Conservation (phyloP, 2,888 invertebrate genomes). For the Phrixothrix hirtus region DNA sequence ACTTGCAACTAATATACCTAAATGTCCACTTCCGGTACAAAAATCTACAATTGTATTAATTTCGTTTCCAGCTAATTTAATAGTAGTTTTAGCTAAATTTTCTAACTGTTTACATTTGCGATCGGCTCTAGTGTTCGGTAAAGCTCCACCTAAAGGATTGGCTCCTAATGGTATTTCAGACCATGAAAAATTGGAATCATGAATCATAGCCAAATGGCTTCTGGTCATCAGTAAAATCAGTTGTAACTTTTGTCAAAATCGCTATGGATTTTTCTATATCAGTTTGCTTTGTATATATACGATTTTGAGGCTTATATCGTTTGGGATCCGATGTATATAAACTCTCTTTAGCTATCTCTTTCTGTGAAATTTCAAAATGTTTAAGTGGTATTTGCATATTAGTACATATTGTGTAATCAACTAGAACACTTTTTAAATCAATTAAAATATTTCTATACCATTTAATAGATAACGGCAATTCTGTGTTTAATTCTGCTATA, state of each 20-base stretch:
- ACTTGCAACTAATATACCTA: slow-evolving; percentile 84
- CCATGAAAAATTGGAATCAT: slow-evolving; percentile 67
- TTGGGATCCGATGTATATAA: slow-evolving; percentile 79
- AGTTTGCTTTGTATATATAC: slow-evolving; percentile 74
- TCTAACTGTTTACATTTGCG: slow-evolving; percentile 87
- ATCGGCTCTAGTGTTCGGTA: slow-evolving; percentile 72
- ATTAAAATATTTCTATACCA: slow-evolving; percentile 62
- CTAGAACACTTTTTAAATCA: slow-evolving; percentile 10
- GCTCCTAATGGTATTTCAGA: slow-evolving; percentile 70
- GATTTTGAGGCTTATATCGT: slow-evolving; percentile 72
- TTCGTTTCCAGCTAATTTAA: slow-evolving; percentile 62
- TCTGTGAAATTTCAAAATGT: slow-evolving; percentile 31
- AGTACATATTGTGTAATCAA: slow-evolving; percentile 22
- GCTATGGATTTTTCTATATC: slow-evolving; percentile 67
- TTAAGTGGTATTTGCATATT: slow-evolving; percentile 2
- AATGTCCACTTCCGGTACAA: slow-evolving; percentile 92
- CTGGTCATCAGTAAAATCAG: background rate
- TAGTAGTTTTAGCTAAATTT: slow-evolving; percentile 76
- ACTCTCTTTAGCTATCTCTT: slow-evolving; percentile 57
- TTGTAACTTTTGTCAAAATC: background rate
- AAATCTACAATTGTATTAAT: slow-evolving; percentile 79
- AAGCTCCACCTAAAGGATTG: slow-evolving; percentile 76
- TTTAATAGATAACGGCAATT: slow-evolving; percentile 65
- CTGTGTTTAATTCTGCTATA: slow-evolving; percentile 45
- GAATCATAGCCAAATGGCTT: slow-evolving; percentile 54